These are phyloP conservation scores for Pipistrellus kuhlii DNA, from an alignment of 2,797 vertebrate species.

Conservation along the genomic window DNA sequence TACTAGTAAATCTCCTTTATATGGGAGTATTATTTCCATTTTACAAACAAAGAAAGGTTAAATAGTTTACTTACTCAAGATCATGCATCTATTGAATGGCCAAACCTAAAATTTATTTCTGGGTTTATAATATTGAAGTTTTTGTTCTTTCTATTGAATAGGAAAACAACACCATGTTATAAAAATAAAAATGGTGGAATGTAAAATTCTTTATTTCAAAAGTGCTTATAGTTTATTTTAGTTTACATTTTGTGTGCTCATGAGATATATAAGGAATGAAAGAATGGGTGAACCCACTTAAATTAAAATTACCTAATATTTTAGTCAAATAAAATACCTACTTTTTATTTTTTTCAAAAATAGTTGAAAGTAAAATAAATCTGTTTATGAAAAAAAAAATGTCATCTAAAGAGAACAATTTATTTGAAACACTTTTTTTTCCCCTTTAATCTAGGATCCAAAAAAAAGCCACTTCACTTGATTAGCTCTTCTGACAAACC, in stretches of 20 bases:
- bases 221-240: conserved; percentile 19
- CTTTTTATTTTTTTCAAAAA: conserved; percentile 54
- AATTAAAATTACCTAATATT: conserved; percentile 25
- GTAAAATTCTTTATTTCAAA: not conserved
- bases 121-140: not conserved
- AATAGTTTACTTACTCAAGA: not conserved
- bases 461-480: conserved; percentile 91
- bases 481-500: conserved; percentile 94
- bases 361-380: conserved; percentile 17
- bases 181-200: not conserved
- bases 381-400: not conserved
- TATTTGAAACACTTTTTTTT: conserved; percentile 22
- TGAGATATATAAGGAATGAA: conserved; percentile 36
- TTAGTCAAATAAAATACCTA: conserved; percentile 7
- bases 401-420: not conserved
- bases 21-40: not conserved
- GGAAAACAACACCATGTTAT: not conserved
- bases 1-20: not conserved
- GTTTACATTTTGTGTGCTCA: not conserved
- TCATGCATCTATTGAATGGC: not conserved
- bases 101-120: not conserved
- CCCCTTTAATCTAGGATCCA: conserved; percentile 84
- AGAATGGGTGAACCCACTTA: not conserved
- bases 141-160: not conserved
- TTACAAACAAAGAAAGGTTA: conserved; percentile 13